Conservation (phyloP, 2,888 invertebrate species). For the Agapetus fuscipes region DNA sequence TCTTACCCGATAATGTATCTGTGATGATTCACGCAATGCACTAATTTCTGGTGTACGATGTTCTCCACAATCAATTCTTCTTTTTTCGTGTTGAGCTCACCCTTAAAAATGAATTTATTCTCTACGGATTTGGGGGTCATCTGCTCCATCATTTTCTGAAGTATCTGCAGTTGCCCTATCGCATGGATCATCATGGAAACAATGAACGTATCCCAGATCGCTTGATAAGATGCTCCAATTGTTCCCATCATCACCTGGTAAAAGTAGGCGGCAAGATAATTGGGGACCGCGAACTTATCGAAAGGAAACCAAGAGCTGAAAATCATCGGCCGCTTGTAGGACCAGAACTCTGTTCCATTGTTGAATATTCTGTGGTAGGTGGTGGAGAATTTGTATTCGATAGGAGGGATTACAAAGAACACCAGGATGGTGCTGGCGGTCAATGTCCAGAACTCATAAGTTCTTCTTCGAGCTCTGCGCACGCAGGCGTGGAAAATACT, state of each 20-base stretch:
- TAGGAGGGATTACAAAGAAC: conserved; percentile 12
- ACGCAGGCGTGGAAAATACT: conserved; percentile 5
- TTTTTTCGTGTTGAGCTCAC: neutral
- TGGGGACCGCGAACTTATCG: conserved; percentile 13
- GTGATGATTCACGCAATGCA: conserved; percentile 17
- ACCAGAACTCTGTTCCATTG: conserved; percentile 16
- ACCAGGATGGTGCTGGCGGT: conserved; percentile 8
- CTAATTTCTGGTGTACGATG: conserved; percentile 6
- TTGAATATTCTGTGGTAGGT: conserved; percentile 9
- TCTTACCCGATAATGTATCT: conserved; percentile 15
- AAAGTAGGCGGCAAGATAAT: conserved; percentile 20
- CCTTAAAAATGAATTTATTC: neutral
- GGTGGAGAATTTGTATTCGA: conserved; percentile 15
- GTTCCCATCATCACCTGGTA: conserved; percentile 30
- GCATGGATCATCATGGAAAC: conserved; percentile 37
- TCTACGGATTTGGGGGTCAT: too few relatives aligned
- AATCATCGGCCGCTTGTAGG: conserved; percentile 15
- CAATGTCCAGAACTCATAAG: conserved; percentile 17
- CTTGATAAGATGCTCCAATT: conserved; percentile 37
- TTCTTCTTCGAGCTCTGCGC: conserved; percentile 7
- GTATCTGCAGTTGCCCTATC: conserved; percentile 33
- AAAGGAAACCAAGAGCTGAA: conserved; percentile 22
- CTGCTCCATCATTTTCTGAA: conserved; percentile 22
- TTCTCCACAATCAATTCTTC: neutral
- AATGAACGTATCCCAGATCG: conserved; percentile 35